phyloP scores from a whole-genome alignment of 2,888 invertebrate species.

The Rhagonycha fulva region DNA sequence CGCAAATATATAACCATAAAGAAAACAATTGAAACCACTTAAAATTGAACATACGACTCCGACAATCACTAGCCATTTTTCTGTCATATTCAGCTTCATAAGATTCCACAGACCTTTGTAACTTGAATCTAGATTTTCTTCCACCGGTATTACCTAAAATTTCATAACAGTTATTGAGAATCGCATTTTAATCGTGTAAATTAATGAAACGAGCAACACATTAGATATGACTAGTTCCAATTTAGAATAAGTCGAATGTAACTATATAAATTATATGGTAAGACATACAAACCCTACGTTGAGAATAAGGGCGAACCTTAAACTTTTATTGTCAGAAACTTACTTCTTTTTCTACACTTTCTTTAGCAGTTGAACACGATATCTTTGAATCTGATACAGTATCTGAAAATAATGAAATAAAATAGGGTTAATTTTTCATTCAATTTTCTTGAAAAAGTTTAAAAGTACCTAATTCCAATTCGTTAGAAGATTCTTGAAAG shows the following conservation, averaged over 20 bases:
- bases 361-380: background rate
- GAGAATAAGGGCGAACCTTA: background rate
- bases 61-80: background rate
- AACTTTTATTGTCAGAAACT: background rate
- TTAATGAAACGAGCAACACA: too few species aligned
- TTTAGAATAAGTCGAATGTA: too few species aligned
- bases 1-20: background rate
- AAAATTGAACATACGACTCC: background rate
- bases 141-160: background rate
- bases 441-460: background rate
- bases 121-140: background rate
- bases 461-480: background rate
- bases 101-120: background rate
- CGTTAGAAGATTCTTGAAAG: background rate
- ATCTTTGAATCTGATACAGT: background rate
- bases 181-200: too few species aligned
- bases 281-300: background rate
- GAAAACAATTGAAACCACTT: background rate
- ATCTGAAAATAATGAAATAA: background rate
- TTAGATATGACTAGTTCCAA: too few species aligned
- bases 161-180: too few species aligned
- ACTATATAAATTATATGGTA: too few species aligned
- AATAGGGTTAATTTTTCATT: background rate
- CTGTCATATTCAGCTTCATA: background rate
- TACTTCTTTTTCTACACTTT: background rate